Percentiles rank a stretch among this genome's conserved stretches.
Evolutionary conservation across 2,797 vertebrate genomes (phyloP).

Genomic region (Fundulus diaphanus): DNA sequence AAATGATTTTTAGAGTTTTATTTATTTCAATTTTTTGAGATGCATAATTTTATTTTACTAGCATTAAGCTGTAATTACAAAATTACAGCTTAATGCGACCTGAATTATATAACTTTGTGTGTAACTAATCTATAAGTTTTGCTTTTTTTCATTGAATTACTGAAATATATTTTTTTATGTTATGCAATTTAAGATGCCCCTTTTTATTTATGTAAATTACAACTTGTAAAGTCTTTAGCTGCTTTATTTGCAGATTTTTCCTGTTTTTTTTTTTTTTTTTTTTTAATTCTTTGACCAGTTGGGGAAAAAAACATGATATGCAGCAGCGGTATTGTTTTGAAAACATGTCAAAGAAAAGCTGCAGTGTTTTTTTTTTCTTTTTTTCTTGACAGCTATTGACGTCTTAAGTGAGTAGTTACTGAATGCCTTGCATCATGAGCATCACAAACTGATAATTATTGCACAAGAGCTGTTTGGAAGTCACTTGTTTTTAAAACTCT

Average conservation of each 20-base stretch:
- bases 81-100: no score
- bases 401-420: slow-evolving; percentile 1
- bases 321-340: background rate
- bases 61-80: background rate
- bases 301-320: background rate
- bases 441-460: slow-evolving; percentile 21
- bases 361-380: no score
- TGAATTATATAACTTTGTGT: background rate
- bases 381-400: background rate
- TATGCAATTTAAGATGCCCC: background rate
- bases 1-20: background rate
- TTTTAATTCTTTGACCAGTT: background rate
- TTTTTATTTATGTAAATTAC: background rate
- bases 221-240: background rate
- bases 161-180: background rate
- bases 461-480: slow-evolving; percentile 6
- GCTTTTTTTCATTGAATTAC: background rate
- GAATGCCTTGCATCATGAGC: slow-evolving; percentile 5
- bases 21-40: background rate
- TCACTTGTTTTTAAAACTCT: slow-evolving; percentile 2
- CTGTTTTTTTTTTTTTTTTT: background rate
- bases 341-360: background rate
- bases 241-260: background rate
- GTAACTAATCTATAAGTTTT: background rate
- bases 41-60: background rate